Evolutionary conservation across 1,140 invertebrate species (phyloP), one percentile per base, ranked within the genome.

Genomic region (Pseudomyrmex cubaensis): DNA sequence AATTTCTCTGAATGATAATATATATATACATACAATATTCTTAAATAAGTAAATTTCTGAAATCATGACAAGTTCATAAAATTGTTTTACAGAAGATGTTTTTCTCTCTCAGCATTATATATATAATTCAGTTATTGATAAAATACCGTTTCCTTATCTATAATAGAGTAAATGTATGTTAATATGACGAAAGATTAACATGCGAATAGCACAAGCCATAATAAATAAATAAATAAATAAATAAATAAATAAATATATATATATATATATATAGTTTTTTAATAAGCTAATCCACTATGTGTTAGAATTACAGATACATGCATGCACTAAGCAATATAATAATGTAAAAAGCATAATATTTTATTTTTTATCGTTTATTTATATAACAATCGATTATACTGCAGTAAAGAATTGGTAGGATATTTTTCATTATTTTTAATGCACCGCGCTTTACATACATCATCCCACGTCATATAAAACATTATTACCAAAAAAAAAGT

Each of bases 271-370:
- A 20, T 20, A 20, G 0, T 20, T 20, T 20, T 20, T 20, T 20
- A 52, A 8, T 46, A 73, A 74, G 13, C 78, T 13, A 59, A 20
- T 52, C 25, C 52, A 48, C 69, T 77, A 15, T 54, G 61, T n/a
- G 22, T 35, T 35, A 76, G 52, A 82, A 20, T 66, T 67, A 83
- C 44, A 72, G 2, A 82, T 64, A 56, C 12, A 52, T 52, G 59
- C 50, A 83, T 76, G 44, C 59, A 67, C 57, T 76, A 50, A 72
- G 12, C 48, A 63, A 76, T 56, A 17, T 57, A 83, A n/a, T 52
- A 13, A 77, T 56, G 22, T 57, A 77, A 57, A 57, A 35, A 35
- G 35, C 12, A 13, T 50, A 59, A 59, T 3, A 61, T 59, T 80
- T 35, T 61, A 48, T 46, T 78, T 25, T 2, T 70, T 59, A 70